Evolutionary conservation across 2,113 vertebrate species (phyloP), one percentile per base, ranked within the genome.

Genomic region (Periophthalmus modestus): DNA sequence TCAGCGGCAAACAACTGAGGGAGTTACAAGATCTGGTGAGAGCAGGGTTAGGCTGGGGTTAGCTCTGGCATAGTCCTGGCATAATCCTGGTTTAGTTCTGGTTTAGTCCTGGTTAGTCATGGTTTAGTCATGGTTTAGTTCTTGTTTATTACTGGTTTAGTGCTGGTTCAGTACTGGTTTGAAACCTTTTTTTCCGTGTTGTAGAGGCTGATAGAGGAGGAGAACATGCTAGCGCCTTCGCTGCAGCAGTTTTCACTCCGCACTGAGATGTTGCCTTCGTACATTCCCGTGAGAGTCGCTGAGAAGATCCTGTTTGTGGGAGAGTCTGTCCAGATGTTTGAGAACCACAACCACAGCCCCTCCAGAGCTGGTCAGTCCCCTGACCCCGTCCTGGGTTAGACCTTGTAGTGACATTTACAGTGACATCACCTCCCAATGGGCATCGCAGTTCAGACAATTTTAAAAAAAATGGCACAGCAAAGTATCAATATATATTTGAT

Each of bases 301-400:
- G 97, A 99, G 94, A 99, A 99, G 88, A 98, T 99, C 88, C 94
- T 99, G 28, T 99, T 99, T 84, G 97, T 99, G 15, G 98, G 98
- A 78, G 97, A 99, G 83, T 99, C 97, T 0, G 96, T 99, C 48
- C 98, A 99, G 92, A 99, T 99, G 97, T 99, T 99, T 82, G 97
- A 99, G 84, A 98, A 97, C 90, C 97, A 99, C 90, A 99, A 97
- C 80, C 94, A 96, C 83, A 96, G 94, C 84, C 92, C 97, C 34
- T 96, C 96, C 1, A 93, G 95, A 90, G 96, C 97, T 70, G 96
- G 98, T 99, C 92, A 34, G 6, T 13, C 13, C 39, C 39, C 9
- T 10, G 36, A 39, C 5, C 36, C 5, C 4, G 36, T 5, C 36
- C 5, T 39, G 36, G 36, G 36, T 39, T 39, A 39, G 36, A 7